Base-by-base conservation (phyloP, 2,888 invertebrate species). In the Colletes collaris region DNA sequence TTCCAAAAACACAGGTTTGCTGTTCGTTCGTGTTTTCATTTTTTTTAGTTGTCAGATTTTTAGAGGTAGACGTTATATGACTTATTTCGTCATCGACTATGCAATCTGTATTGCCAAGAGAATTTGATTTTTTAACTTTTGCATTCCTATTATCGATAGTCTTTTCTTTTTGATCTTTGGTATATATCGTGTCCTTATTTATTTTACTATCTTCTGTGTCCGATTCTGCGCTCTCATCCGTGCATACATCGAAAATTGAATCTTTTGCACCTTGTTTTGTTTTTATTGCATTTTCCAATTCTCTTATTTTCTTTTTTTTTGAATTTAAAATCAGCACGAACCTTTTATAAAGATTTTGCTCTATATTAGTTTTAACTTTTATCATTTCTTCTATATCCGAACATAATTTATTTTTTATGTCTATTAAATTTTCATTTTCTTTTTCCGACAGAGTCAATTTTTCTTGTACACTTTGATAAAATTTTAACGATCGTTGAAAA, bases 251-350 rank as follows among this genome's bases (percentile, higher is more conserved):
- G 37, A 70, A 78, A 52, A 65, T 6, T 7, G 56, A 70, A 44
- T 52, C 37, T 50, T n/a, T 11, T n/a, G 6, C 13, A 19, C 5
- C 55, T 37, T 56, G 19, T 4, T 70, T 55, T 40, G 63, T 19
- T 13, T 84, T 71, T n/a, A 87, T n/a, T 46, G 52, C 52, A 13
- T 74, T 59, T 49, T 85, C 66, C n/a, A 91, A 76, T 56, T 88
- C 81, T 46, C 86, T 76, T 19, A 90, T 87, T 53, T 76, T 90
- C 65, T 69, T 64, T 60, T 91, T 91, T 19, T 91, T 91, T 16
- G 87, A 56, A 73, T 91, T 91, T 16, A 91, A 19, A 35, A 91
- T 2, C 11, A 87, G 56, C 4, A 88, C 27, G 79, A 89, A 90
- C 63, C 83, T 88, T 16, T 81, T 83, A 19, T 89, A 90, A 1